Percentiles rank a stretch among this genome's conserved stretches.
phyloP scores from a whole-genome alignment of 2,888 invertebrate species.

The Apocheima hispidaria region DNA sequence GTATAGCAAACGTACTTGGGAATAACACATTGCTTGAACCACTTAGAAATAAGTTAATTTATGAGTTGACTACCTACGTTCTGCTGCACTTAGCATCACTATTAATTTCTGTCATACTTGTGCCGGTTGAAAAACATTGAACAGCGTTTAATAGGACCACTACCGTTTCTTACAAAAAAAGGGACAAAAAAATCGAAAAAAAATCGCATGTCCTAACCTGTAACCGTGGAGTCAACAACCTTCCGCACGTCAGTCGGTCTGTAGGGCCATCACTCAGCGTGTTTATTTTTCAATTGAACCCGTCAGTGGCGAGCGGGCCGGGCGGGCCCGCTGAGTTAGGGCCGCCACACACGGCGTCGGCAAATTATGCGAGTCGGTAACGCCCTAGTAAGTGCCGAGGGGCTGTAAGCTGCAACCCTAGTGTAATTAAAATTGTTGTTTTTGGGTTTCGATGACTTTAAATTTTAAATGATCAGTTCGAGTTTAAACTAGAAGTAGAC shows the following conservation, averaged over 20 bases:
- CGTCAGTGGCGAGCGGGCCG: conserved; percentile 68
- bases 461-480: conserved; percentile 15
- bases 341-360: conserved; percentile 83
- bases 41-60: no score
- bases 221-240: conserved; percentile 68
- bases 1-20: no score
- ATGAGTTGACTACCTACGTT: no score
- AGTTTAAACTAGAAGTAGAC: no score
- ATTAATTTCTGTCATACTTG: conserved; percentile 7
- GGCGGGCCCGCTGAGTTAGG: conserved; percentile 73
- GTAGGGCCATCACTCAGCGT: conserved; percentile 75
- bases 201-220: conserved; percentile 35
- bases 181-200: conserved; percentile 10
- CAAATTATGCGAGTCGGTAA: conserved; percentile 68
- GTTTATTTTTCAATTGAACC: conserved; percentile 85
- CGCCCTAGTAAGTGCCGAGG: conserved; percentile 44
- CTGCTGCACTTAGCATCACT: background rate
- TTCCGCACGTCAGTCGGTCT: conserved; percentile 56
- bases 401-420: conserved; percentile 47
- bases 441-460: conserved; percentile 15
- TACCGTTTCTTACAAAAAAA: conserved; percentile 27
- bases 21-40: no score
- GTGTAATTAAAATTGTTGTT: conserved; percentile 29
- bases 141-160: conserved; percentile 4
- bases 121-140: conserved; percentile 1